Conservation (phyloP, 2,888 invertebrate species). For the Drosophila infuscata region DNA sequence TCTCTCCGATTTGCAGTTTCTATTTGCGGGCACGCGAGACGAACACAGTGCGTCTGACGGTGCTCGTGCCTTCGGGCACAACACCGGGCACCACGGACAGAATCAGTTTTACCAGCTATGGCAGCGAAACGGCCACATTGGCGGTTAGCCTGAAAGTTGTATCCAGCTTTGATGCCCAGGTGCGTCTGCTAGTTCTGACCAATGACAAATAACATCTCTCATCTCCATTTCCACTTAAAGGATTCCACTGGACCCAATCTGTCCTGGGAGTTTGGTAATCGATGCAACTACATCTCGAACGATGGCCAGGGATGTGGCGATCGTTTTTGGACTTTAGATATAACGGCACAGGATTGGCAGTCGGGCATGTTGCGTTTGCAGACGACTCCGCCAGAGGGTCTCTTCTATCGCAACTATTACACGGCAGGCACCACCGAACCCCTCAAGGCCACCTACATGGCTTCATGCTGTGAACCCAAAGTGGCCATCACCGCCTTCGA, state of each 20-base stretch:
- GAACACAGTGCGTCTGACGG: conserved; percentile 86
- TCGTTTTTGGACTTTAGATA: conserved; percentile 89
- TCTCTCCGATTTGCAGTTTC: conserved; percentile 55
- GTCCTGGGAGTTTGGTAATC: conserved; percentile 88
- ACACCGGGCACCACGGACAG: conserved; percentile 87
- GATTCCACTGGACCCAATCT: conserved; percentile 88
- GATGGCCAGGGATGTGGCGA: conserved; percentile 87
- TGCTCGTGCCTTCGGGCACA: conserved; percentile 85
- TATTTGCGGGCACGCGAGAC: conserved; percentile 85
- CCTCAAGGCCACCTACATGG: conserved; percentile 88
- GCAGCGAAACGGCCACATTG: conserved; percentile 84
- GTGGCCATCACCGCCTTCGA: conserved; percentile 90
- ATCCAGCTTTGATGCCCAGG: conserved; percentile 79
- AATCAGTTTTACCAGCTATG: conserved; percentile 88
- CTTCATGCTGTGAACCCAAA: conserved; percentile 90
- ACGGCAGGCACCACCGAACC: conserved; percentile 89
- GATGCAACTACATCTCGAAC: conserved; percentile 86
- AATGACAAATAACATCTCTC: background rate
- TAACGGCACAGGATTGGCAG: conserved; percentile 88
- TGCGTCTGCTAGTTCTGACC: conserved; percentile 36
- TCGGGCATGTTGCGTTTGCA: conserved; percentile 88
- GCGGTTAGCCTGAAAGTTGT: conserved; percentile 85
- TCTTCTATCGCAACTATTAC: conserved; percentile 88
- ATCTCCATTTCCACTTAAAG: conserved; percentile 22
- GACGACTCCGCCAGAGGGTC: conserved; percentile 87